Evolutionary conservation across 2,113 vertebrate genomes (phyloP).

Genomic region (Pterophyllum scalare): DNA sequence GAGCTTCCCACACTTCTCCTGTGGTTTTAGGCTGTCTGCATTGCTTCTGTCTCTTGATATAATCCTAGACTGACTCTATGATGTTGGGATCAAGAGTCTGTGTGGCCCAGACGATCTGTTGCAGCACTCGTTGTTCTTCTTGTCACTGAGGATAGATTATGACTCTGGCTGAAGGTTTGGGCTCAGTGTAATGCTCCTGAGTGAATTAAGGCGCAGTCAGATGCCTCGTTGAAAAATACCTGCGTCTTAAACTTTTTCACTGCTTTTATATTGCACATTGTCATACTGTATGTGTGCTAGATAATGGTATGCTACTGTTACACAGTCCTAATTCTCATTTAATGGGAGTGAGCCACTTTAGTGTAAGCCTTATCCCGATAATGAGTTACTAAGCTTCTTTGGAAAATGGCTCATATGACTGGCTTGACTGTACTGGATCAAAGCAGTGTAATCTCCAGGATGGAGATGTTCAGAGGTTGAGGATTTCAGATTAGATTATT

Average conservation of each 20-base stretch:
- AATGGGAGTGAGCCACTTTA: constrained; percentile 67
- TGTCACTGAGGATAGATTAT: not conserved
- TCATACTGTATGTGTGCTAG: constrained; percentile 3
- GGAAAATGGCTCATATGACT: constrained; percentile 74
- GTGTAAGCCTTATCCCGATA: constrained; percentile 72
- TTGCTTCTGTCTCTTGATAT: not conserved
- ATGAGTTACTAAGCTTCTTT: constrained; percentile 79
- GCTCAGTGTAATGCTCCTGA: not conserved
- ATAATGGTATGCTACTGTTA: constrained; percentile 40
- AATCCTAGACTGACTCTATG: constrained; percentile 3
- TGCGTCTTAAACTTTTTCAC: not conserved
- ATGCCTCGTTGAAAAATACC: not conserved
- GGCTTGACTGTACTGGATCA: constrained; percentile 76
- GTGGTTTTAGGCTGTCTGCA: not conserved
- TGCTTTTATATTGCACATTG: constrained; percentile 1
- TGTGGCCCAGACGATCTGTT: not conserved
- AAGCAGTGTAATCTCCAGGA: constrained; percentile 74
- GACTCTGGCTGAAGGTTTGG: not conserved
- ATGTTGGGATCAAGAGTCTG: not conserved
- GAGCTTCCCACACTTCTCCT: not conserved
- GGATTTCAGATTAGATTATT: constrained; percentile 67
- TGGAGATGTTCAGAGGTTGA: constrained; percentile 70
- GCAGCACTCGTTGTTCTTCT: not conserved
- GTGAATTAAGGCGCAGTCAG: not conserved
- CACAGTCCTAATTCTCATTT: constrained; percentile 61